Evolutionary conservation across 2,888 invertebrate genomes (phyloP).

Genomic region (Caenorhabditis sp.): DNA sequence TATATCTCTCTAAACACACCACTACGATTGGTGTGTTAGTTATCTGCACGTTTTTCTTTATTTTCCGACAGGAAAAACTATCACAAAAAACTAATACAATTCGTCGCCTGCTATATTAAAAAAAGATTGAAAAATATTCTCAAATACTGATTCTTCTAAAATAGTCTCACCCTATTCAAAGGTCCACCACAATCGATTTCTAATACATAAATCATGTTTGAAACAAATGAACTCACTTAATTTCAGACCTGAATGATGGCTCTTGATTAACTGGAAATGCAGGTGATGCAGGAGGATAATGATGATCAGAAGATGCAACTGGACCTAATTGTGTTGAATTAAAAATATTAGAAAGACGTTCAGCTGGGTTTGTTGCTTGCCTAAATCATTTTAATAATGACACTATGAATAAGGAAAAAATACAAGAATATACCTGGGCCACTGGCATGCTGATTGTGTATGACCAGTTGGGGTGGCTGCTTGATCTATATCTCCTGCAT

Average conservation of each 20-base stretch:
- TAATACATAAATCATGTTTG: too few species aligned
- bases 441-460: conserved; percentile 35
- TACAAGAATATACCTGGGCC: conserved; percentile 31
- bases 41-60: too few species aligned
- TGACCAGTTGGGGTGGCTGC: conserved; percentile 25
- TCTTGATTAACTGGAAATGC: conserved; percentile 18
- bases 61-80: too few species aligned
- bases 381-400: conserved; percentile 6
- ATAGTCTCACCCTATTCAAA: too few species aligned
- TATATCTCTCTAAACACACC: too few species aligned
- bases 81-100: too few species aligned
- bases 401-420: conserved; percentile 5
- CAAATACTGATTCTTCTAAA: too few species aligned
- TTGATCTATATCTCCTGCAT: conserved; percentile 16
- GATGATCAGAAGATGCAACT: conserved; percentile 2
- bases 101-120: too few species aligned
- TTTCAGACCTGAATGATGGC: conserved; percentile 35
- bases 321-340: conserved; percentile 22
- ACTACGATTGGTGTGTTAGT: too few species aligned
- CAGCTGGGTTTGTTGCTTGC: conserved; percentile 21
- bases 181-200: too few species aligned
- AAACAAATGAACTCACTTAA: conserved; percentile 25
- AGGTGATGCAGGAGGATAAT: conserved; percentile 16
- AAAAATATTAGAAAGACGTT: conserved; percentile 36
- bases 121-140: too few species aligned